phyloP scores from a whole-genome alignment of 2,797 vertebrate species.

The Amblyraja radiata region DNA sequence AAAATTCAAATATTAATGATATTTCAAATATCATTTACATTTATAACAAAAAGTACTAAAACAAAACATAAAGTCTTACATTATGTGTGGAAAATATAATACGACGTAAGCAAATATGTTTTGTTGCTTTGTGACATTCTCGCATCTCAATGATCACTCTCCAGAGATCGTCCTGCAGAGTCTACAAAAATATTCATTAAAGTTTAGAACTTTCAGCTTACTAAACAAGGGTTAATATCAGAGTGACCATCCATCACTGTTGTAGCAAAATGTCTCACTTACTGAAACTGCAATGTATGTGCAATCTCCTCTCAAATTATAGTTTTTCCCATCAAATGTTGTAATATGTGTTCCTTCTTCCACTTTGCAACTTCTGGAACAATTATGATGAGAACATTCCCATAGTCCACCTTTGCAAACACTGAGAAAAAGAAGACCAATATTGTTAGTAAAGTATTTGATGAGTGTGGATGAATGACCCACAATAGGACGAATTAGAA shows the following conservation, averaged over 20 bases:
- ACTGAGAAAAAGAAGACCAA: conserved; percentile 47
- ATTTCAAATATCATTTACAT: neutral
- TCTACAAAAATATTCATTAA: neutral
- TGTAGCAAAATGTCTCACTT: conserved; percentile 38
- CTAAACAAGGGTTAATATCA: neutral
- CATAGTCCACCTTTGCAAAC: conserved; percentile 59
- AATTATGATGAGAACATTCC: conserved; percentile 56
- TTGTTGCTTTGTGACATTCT: conserved; percentile 42
- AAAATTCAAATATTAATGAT: conserved; percentile 37
- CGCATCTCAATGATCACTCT: conserved; percentile 44
- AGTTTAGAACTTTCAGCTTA: neutral
- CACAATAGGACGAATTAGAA: neutral
- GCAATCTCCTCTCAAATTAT: conserved; percentile 28
- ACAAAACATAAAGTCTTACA: conserved; percentile 44
- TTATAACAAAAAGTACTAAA: neutral
- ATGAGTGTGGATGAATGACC: neutral
- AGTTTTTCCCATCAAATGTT: conserved; percentile 32
- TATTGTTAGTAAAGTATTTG: neutral
- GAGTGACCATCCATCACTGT: neutral
- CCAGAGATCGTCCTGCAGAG: conserved; percentile 46
- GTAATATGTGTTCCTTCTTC: conserved; percentile 26
- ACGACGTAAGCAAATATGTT: conserved; percentile 45
- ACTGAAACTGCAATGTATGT: conserved; percentile 51
- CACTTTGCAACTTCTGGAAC: conserved; percentile 44
- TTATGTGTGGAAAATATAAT: conserved; percentile 45